Percentiles rank a stretch among this genome's conserved stretches.
phyloP scores from a whole-genome alignment of 2,888 invertebrate genomes.

The Chrysotoxum bicinctum region DNA sequence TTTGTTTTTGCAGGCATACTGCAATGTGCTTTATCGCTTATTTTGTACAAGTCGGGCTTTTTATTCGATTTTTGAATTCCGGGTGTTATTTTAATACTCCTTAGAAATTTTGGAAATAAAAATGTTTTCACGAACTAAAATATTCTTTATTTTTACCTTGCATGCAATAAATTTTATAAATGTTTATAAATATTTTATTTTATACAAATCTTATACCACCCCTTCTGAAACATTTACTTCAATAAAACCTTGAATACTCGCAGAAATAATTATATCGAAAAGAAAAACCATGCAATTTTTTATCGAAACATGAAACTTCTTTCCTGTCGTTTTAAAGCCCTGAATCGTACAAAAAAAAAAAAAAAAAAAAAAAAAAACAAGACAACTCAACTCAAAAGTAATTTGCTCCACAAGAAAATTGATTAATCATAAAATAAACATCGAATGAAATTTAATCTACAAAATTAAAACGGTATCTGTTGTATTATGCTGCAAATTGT shows the following conservation, averaged over 20 bases:
- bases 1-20: too few species aligned
- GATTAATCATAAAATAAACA: not conserved
- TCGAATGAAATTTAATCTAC: constrained; percentile 28
- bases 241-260: not conserved
- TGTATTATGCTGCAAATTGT: constrained; percentile 6
- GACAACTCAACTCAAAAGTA: not conserved
- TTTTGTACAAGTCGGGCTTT: too few species aligned
- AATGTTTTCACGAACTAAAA: too few species aligned
- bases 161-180: too few species aligned
- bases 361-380: not conserved
- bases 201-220: not conserved
- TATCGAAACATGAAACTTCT: constrained; percentile 15
- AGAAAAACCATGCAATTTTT: not conserved
- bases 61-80: too few species aligned
- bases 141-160: too few species aligned
- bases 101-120: too few species aligned
- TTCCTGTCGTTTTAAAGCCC: not conserved
- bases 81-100: too few species aligned
- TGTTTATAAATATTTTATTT: too few species aligned
- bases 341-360: not conserved
- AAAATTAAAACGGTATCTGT: not conserved
- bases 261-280: constrained; percentile 21
- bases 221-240: not conserved
- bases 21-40: too few species aligned
- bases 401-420: not conserved